Evolutionary conservation across 2,888 invertebrate genomes (phyloP).

Genomic region (Agonopterix arenella): DNA sequence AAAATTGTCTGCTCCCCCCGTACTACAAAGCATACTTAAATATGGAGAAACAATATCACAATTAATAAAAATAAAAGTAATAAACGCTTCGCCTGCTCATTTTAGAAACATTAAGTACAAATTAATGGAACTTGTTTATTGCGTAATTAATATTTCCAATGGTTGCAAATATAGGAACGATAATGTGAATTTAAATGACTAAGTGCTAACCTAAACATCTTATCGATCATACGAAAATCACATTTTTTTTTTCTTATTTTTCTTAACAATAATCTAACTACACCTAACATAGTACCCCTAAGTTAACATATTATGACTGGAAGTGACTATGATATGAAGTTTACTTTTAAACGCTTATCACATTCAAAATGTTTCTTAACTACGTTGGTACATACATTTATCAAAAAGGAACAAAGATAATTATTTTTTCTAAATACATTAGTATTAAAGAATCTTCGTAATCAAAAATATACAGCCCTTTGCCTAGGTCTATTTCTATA

Average conservation of each 20-base stretch:
- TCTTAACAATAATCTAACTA: conserved; percentile 42
- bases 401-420: conserved; percentile 58
- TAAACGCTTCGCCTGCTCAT: conserved; percentile 41
- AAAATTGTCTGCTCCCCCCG: conserved; percentile 36
- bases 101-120: conserved; percentile 64
- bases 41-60: conserved; percentile 66
- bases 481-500: conserved; percentile 20
- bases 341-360: conserved; percentile 65
- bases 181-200: conserved; percentile 44
- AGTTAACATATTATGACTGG: conserved; percentile 74
- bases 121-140: conserved; percentile 54
- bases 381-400: conserved; percentile 39
- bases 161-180: conserved; percentile 65
- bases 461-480: conserved; percentile 40
- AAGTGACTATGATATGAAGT: conserved; percentile 72
- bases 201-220: conserved; percentile 41
- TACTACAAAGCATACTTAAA: conserved; percentile 38
- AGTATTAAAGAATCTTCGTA: conserved; percentile 27
- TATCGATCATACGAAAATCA: conserved; percentile 50
- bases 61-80: conserved; percentile 45
- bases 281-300: conserved; percentile 56
- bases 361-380: conserved; percentile 47
- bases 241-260: conserved; percentile 48
- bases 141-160: conserved; percentile 43
- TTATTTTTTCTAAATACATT: conserved; percentile 31